These are phyloP conservation scores for Gari tellinella DNA, from an alignment of 2,888 invertebrate genomes.

Conservation along the genomic window DNA sequence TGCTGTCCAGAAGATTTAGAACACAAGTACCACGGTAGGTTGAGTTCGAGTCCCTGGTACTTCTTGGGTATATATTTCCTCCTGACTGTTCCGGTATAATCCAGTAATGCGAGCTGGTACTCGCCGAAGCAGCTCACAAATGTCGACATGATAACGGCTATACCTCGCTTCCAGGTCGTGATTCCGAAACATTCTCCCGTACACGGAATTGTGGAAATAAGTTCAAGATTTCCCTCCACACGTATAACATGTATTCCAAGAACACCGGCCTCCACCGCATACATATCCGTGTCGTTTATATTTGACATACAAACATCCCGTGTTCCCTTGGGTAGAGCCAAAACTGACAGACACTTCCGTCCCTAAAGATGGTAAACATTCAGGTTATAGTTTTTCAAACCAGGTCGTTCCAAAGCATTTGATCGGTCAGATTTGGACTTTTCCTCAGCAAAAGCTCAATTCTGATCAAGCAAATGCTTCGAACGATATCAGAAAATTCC, in stretches of 20 bases:
- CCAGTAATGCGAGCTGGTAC: conserved; percentile 39
- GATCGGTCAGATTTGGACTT: too few species aligned
- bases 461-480: too few species aligned
- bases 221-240: conserved; percentile 11
- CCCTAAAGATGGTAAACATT: conserved; percentile 35
- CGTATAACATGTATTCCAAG: conserved; percentile 28
- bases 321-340: conserved; percentile 37
- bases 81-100: conserved; percentile 32
- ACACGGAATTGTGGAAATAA: conserved; percentile 22
- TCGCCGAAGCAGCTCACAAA: conserved; percentile 23
- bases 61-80: conserved; percentile 24
- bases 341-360: conserved; percentile 25
- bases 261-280: conserved; percentile 35
- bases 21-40: conserved; percentile 51
- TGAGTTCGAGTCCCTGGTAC: conserved; percentile 28
- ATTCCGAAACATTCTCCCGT: conserved; percentile 48
- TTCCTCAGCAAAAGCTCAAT: too few species aligned
- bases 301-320: conserved; percentile 51
- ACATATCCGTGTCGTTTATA: conserved; percentile 22
- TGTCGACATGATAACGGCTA: conserved; percentile 33
- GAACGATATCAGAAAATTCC: too few species aligned
- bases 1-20: conserved; percentile 34
- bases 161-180: conserved; percentile 41
- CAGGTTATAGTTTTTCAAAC: conserved; percentile 49
- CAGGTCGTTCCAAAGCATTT: conserved; percentile 35